A percentile compares a stretch with the other conserved stretches of the same genome.
These are phyloP conservation scores for Phoebastria nigripes DNA, from an alignment of 2,797 vertebrate genomes.

Conservation along the genomic window DNA sequence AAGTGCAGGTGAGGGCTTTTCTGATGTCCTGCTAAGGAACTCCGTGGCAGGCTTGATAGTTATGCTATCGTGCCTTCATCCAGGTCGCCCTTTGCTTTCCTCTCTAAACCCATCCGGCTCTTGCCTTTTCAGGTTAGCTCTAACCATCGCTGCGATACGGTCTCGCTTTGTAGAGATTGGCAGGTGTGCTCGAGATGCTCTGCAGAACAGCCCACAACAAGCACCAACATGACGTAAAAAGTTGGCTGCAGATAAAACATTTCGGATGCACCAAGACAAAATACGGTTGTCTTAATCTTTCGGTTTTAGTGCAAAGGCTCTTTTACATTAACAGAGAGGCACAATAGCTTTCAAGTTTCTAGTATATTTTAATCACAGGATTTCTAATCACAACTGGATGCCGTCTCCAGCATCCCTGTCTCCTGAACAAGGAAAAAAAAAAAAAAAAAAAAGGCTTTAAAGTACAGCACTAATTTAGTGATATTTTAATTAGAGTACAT, in stretches of 20 bases:
- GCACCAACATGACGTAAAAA: background rate
- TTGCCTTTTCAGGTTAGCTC: background rate
- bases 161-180: background rate
- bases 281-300: background rate
- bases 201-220: background rate
- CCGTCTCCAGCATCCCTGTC: background rate
- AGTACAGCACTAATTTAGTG: fast-evolving
- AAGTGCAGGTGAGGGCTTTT: background rate
- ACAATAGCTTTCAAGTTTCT: background rate
- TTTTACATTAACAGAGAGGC: background rate
- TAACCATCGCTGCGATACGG: fast-evolving
- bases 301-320: background rate
- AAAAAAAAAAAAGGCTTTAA: fast-evolving
- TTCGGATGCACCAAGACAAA: background rate
- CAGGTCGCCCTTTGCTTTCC: no score
- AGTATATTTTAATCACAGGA: background rate
- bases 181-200: background rate
- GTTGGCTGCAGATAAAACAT: background rate
- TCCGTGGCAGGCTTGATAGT: background rate
- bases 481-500: background rate
- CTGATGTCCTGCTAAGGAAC: background rate
- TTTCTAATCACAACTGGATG: background rate
- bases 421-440: background rate
- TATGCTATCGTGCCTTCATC: fast-evolving
- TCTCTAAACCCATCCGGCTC: background rate